Conservation (phyloP, 2,113 vertebrate species). For the Petrocephalus zakoni region DNA sequence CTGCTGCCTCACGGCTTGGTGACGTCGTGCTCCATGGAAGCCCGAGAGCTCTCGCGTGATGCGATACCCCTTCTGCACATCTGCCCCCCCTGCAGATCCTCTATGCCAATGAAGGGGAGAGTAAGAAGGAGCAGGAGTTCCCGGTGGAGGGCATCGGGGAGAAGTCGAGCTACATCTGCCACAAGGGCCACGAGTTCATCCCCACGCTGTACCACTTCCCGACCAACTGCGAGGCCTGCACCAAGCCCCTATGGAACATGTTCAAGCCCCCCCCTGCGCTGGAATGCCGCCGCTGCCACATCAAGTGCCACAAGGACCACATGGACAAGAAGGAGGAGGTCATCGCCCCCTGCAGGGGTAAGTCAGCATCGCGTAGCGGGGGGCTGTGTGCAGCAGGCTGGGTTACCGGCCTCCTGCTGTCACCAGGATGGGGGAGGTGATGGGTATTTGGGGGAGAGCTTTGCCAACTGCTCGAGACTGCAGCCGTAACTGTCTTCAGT, state of each 20-base stretch:
- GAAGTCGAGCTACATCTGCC: conserved; percentile 94
- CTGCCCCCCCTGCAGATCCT: conserved; percentile 71
- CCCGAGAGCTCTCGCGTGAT: not conserved
- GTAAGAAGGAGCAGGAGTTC: conserved; percentile 94
- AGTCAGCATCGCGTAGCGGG: not conserved
- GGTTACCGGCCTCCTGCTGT: not conserved
- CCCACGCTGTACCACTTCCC: conserved; percentile 97
- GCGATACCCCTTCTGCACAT: not conserved
- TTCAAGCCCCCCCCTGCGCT: conserved; percentile 97
- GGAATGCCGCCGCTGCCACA: conserved; percentile 96
- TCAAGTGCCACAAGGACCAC: conserved; percentile 98
- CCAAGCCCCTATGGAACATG: conserved; percentile 98
- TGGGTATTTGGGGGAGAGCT: not conserved
- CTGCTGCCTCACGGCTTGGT: not conserved
- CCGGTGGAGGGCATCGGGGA: conserved; percentile 85
- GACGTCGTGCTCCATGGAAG: not conserved
- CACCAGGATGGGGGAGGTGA: not conserved
- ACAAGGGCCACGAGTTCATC: conserved; percentile 98
- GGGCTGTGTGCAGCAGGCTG: not conserved
- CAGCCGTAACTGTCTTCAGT: not conserved
- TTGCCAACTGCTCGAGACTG: not conserved
- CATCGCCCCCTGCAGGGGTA: conserved; percentile 93
- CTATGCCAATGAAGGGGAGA: conserved; percentile 97
- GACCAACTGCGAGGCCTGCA: conserved; percentile 95
- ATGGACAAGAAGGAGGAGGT: conserved; percentile 98